Base-by-base conservation (phyloP, 1,140 invertebrate genomes). In the Drosophila orosa region DNA sequence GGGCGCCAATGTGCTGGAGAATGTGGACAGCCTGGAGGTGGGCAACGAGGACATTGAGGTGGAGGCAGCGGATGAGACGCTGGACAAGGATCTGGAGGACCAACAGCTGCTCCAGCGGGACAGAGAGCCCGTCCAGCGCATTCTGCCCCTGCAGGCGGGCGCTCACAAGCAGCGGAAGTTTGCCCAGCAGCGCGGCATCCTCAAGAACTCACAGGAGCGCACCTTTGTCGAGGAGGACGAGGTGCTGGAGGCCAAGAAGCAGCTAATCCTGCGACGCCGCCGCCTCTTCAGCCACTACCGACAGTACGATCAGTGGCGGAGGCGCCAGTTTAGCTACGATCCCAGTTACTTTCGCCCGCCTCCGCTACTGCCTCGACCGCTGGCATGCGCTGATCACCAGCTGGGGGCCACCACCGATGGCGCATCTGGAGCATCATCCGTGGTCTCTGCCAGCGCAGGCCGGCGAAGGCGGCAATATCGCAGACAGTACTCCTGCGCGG, bases 281-380 rank as follows among this genome's bases (percentile, higher is more conserved):
- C 80, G 91, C 13, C 80, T 92, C 5, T 92, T 92, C 44, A 92
- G 91, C 62, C 91, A 92, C 60, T 91, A 92, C 56, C 69, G 91
- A 6, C 91, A 92, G 61, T 92, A 92, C 59, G 91, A 92, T 78
- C 85, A 90, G 77, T 92, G 91, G 91, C 90, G 91, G 25, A 77
- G 91, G 58, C 78, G 86, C 37, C 91, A 92, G 57, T 92, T 92
- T 42, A 92, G 91, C 75, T 92, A 92, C 55, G 91, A 92, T 74
- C 91, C 91, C 55, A 91, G 91, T 54, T 91, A 92, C 71, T 92
- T 90, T 81, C 91, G 91, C 61, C 80, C 84, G 78, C 75, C 76
- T 79, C 91, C 91, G 78, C 17, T 89, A 35, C 80, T 77, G 63
- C 69, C 84, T 81, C 61, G 86, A 78, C 69, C 84, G 76, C 61